Evolutionary conservation across 2,888 invertebrate species (phyloP), one percentile per base, ranked within the genome.

Genomic region (Neoaliturus tenellus): DNA sequence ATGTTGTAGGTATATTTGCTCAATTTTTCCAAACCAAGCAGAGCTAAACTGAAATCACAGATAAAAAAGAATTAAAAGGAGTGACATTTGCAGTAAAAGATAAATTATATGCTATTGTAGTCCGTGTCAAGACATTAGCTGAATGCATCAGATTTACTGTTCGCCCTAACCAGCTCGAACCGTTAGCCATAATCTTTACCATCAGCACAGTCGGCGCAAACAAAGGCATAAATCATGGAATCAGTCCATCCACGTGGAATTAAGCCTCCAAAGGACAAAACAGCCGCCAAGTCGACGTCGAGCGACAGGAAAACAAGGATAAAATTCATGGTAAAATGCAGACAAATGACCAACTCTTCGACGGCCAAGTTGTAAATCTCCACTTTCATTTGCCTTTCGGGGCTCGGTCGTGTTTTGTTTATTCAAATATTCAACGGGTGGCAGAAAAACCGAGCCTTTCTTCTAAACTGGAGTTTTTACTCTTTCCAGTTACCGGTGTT

Each of bases 311-410:
- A 75, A 44, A 75, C 73, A 44, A 39, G 48, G 62, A n/a, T 28
- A 28, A 31, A 69, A 20, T 41, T 75, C 73, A 75, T 44, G 73
- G 73, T 75, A 75, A 75, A 75, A 75, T 75, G 28, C 44, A 75
- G 44, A 75, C 73, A 75, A 75, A 75, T 75, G 73, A 25, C 17
- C 73, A 75, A 62, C 62, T 62, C 62, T 62, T 62, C 55, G 55
- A 48, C 17, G 48, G 8, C 44, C 44, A 10, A 20, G 62, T 31
- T 62, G 62, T 62, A 62, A 62, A 62, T 62, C 62, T 62, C 62
- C 62, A 23, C 23, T 55, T 55, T 62, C 62, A 62, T 62, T 62
- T 62, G 62, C 62, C 62, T 62, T 62, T 55, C 31, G 31, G 62
- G 5, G 28, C 62, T 62, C 14, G 62, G 62, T 31, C 62, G 62